Percentiles rank a stretch among this genome's conserved stretches.
Evolutionary conservation across 1,140 invertebrate species (phyloP).

Genomic region (Calycopis cecrops): DNA sequence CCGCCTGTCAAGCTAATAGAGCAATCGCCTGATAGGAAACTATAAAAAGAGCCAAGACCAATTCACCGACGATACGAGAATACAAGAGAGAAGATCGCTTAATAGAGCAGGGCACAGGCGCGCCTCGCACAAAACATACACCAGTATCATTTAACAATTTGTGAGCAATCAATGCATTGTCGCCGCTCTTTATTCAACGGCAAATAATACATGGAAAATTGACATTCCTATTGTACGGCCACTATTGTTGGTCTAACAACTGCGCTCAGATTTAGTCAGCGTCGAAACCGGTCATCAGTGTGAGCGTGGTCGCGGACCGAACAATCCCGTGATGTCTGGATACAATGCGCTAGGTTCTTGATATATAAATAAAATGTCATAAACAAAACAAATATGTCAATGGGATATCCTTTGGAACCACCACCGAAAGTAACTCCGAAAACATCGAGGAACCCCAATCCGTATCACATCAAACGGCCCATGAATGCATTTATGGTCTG

Average conservation of each 20-base stretch:
- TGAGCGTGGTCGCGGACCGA: slow-evolving; percentile 35
- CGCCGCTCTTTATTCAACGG: slow-evolving; percentile 69
- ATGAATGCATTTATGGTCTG: slow-evolving; percentile 86
- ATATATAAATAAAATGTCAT: neutral
- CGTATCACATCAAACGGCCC: slow-evolving; percentile 78
- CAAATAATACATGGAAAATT: slow-evolving; percentile 73
- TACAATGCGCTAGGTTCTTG: neutral
- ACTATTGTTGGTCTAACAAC: slow-evolving; percentile 69
- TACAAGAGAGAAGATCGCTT: slow-evolving; percentile 33
- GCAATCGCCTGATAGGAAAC: too few relatives aligned
- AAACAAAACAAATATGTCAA: slow-evolving; percentile 19
- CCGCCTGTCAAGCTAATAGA: too few relatives aligned
- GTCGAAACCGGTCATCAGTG: slow-evolving; percentile 59
- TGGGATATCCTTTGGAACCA: slow-evolving; percentile 50
- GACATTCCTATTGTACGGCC: slow-evolving; percentile 61
- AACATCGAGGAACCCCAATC: slow-evolving; percentile 50
- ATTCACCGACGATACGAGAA: slow-evolving; percentile 1
- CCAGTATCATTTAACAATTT: slow-evolving; percentile 73
- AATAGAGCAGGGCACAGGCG: slow-evolving; percentile 55
- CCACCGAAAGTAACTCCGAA: slow-evolving; percentile 37
- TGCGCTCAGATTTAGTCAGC: slow-evolving; percentile 57
- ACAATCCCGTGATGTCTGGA: slow-evolving; percentile 26
- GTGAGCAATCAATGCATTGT: slow-evolving; percentile 72
- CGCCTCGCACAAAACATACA: slow-evolving; percentile 65
- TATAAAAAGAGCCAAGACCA: slow-evolving; percentile 1